phyloP scores from a whole-genome alignment of 2,113 vertebrate genomes.

The Acanthisitta chloris region DNA sequence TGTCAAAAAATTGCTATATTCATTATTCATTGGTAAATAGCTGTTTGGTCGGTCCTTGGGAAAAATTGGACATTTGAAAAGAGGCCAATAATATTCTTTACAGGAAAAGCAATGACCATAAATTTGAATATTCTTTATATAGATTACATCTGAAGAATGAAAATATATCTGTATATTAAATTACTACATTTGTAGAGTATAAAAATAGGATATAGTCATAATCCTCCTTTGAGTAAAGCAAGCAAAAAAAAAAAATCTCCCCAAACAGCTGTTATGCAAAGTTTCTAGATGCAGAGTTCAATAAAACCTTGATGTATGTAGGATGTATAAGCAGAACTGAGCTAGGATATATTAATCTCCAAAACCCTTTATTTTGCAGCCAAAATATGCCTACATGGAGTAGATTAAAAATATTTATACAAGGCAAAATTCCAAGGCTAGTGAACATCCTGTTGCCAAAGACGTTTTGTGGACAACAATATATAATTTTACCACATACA shows the following conservation, averaged over 20 bases:
- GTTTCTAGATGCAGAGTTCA: slow-evolving; percentile 60
- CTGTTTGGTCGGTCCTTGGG: not conserved
- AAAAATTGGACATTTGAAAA: slow-evolving; percentile 57
- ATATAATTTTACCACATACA: slow-evolving; percentile 71
- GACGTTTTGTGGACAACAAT: slow-evolving; percentile 58
- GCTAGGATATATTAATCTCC: slow-evolving; percentile 65
- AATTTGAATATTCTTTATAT: slow-evolving; percentile 50
- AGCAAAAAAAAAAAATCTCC: not conserved
- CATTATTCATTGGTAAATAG: slow-evolving; percentile 11
- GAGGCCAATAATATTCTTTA: slow-evolving; percentile 29
- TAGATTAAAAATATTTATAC: slow-evolving; percentile 73
- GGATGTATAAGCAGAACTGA: slow-evolving; percentile 60
- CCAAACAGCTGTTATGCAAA: slow-evolving; percentile 46
- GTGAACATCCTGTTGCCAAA: slow-evolving; percentile 70
- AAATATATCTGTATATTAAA: slow-evolving; percentile 50
- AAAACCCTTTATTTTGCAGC: slow-evolving; percentile 61
- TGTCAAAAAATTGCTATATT: slow-evolving; percentile 29
- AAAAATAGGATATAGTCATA: slow-evolving; percentile 56
- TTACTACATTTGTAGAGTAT: slow-evolving; percentile 50
- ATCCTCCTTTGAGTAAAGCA: slow-evolving; percentile 32
- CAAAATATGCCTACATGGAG: slow-evolving; percentile 71
- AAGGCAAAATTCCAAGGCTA: slow-evolving; percentile 70
- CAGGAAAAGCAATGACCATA: slow-evolving; percentile 40
- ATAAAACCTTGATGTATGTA: slow-evolving; percentile 69
- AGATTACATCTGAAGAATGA: slow-evolving; percentile 49